A percentile compares a stretch with the other conserved stretches of the same genome.
phyloP scores from a whole-genome alignment of 2,113 vertebrate genomes.

The Ctenomys sociabilis region DNA sequence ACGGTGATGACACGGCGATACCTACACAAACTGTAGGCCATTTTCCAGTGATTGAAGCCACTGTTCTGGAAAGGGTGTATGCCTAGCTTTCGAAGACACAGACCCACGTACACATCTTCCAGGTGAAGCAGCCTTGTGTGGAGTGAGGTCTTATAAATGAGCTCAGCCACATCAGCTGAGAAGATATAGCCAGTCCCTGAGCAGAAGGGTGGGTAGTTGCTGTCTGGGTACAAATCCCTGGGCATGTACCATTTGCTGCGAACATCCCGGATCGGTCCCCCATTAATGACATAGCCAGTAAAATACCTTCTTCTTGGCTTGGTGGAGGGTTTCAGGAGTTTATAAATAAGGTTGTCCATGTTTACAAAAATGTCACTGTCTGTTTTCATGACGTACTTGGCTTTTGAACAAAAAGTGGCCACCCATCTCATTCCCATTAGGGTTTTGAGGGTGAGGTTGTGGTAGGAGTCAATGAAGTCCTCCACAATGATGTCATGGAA shows the following conservation, averaged over 20 bases:
- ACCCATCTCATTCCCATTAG: conserved; percentile 99
- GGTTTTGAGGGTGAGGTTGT: conserved; percentile 98
- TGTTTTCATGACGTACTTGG: conserved; percentile 99
- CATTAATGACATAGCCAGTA: conserved; percentile 97
- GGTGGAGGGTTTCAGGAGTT: conserved; percentile 96
- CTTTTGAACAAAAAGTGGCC: conserved; percentile 96
- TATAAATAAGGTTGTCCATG: conserved; percentile 99
- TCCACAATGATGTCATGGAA: conserved; percentile 99
- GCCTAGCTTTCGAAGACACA: conserved; percentile 97
- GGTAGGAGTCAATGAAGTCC: conserved; percentile 98
- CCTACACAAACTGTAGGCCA: conserved; percentile 98
- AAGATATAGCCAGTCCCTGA: conserved; percentile 99
- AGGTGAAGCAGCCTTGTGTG: conserved; percentile 98
- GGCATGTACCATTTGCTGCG: conserved; percentile 99
- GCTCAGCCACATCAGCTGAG: conserved; percentile 96
- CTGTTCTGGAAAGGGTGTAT: conserved; percentile 99
- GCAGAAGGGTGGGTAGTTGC: conserved; percentile 98
- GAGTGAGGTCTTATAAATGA: conserved; percentile 98
- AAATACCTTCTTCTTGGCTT: conserved; percentile 97
- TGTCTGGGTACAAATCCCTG: conserved; percentile 97
- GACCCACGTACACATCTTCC: conserved; percentile 98
- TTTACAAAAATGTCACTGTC: conserved; percentile 99
- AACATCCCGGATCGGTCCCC: conserved; percentile 97
- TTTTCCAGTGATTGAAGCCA: conserved; percentile 99
- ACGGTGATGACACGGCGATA: conserved; percentile 97